These are phyloP conservation scores for Bolinopsis microptera DNA, from an alignment of 37 sponge, comb jelly and placozoan genomes.

Conservation along the genomic window DNA sequence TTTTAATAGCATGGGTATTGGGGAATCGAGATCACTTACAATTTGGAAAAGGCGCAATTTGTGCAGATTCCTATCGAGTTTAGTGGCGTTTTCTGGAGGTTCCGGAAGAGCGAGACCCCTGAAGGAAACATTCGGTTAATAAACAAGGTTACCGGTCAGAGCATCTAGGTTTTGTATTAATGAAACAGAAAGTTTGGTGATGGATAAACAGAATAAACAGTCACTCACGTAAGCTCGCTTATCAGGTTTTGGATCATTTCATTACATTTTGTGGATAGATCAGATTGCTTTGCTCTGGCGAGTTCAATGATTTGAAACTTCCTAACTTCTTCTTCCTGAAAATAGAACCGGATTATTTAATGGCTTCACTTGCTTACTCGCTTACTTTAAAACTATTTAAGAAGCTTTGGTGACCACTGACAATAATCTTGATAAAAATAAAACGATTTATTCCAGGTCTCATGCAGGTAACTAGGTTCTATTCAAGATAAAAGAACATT, in stretches of 20 bases:
- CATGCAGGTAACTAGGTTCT: too few relatives aligned
- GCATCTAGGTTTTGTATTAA: neutral
- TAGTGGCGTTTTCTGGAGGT: conserved; percentile 27
- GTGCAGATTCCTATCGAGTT: conserved; percentile 4
- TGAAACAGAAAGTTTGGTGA: too few relatives aligned
- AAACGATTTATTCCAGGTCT: too few relatives aligned
- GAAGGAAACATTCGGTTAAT: neutral
- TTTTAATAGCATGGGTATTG: too few relatives aligned
- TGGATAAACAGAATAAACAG: too few relatives aligned
- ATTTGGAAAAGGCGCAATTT: conserved; percentile 40
- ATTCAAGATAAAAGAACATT: too few relatives aligned
- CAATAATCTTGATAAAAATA: too few relatives aligned
- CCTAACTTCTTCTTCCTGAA: neutral
- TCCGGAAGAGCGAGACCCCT: neutral
- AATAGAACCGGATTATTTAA: too few relatives aligned
- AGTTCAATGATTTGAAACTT: neutral
- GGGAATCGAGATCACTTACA: conserved; percentile 18
- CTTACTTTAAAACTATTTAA: too few relatives aligned
- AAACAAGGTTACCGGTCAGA: neutral
- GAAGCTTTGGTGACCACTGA: too few relatives aligned
- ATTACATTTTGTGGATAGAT: neutral
- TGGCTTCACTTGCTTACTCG: too few relatives aligned
- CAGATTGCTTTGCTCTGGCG: neutral
- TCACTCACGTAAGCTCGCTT: too few relatives aligned
- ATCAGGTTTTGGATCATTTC: neutral